A percentile compares a stretch with the other conserved stretches of the same genome.
Conservation (phyloP, 2,797 vertebrate species). For the Pachyuromys duprasi region DNA sequence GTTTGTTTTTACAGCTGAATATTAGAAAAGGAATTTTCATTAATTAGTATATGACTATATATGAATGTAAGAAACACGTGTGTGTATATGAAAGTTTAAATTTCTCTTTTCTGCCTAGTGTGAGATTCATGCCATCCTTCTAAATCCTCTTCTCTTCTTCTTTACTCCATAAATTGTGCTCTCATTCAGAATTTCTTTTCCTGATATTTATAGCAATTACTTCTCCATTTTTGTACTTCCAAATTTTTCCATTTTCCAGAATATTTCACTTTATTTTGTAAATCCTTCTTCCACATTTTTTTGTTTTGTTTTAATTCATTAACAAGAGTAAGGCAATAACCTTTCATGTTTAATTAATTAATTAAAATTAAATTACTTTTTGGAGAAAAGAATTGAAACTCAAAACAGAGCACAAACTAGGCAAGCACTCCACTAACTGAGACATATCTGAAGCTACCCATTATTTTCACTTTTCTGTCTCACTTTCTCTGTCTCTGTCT, state of each 20-base stretch:
- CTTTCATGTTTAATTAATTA: not conserved
- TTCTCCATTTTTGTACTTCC: not conserved
- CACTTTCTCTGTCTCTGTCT: not conserved
- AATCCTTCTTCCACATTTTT: not conserved
- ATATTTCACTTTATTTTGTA: not conserved
- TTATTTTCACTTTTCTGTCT: not conserved
- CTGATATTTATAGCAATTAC: not conserved
- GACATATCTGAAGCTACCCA: not conserved
- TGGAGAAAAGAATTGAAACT: not conserved
- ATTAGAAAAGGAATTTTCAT: not conserved
- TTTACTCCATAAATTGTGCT: not conserved
- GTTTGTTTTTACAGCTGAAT: not conserved
- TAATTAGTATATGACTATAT: not conserved
- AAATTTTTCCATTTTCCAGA: not conserved
- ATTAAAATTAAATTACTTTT: not conserved
- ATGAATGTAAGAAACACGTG: not conserved
- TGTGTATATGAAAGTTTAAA: not conserved
- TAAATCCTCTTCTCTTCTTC: not conserved
- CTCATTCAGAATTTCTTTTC: not conserved
- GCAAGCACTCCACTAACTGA: not conserved
- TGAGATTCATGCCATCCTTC: not conserved
- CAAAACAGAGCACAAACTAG: not conserved
- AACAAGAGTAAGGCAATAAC: not conserved
- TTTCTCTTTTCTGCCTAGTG: not conserved
- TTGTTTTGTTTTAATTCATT: not conserved